Evolutionary conservation across 23 tunicate species (phyloP), one percentile per base, ranked within the genome.

Genomic region (Styela clava): DNA sequence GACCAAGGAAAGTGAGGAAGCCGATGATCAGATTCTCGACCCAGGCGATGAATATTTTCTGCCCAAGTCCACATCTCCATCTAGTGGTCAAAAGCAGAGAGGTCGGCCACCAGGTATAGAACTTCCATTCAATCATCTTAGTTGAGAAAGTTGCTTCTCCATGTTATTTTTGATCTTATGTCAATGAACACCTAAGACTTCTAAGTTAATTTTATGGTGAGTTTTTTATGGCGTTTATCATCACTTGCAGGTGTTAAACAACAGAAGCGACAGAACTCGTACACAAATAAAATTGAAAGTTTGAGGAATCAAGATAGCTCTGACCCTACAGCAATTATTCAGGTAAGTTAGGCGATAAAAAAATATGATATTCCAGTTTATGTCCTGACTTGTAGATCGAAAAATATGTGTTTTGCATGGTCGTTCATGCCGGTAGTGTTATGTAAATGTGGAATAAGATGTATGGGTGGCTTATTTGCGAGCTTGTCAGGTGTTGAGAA

Each of bases 81-180:
- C 37, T 0, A 44, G 65, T 25, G 65, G 29, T 0, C 21, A 44
- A 36, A 76, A 44, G 27, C 81, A 52, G 67, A 78, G 91, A 74
- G 97, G 97, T 2, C 69, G 97, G 24, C 91, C 97, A 62, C 97
- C 88, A 68, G 88, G 91, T 82, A 82, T n/a, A 35, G 21, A 19
- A 21, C 64, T 61, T 21, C 20, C 21, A 19, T 19, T 61, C 64
- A 61, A n/a, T n/a, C n/a, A n/a, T n/a, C n/a, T n/a, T n/a, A n/a
- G n/a, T n/a, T n/a, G n/a, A n/a, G n/a, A n/a, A n/a, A 25, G 74
- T 69, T 23, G 26, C 27, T 24, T 25, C 74, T n/a, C n/a, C n/a
- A n/a, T n/a, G n/a, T n/a, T n/a, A n/a, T n/a, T n/a, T n/a, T n/a
- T n/a, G n/a, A n/a, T n/a, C n/a, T n/a, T n/a, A n/a, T n/a, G n/a